These are phyloP conservation scores for Podiceps cristatus DNA, from an alignment of 2,113 vertebrate species.

Conservation along the genomic window DNA sequence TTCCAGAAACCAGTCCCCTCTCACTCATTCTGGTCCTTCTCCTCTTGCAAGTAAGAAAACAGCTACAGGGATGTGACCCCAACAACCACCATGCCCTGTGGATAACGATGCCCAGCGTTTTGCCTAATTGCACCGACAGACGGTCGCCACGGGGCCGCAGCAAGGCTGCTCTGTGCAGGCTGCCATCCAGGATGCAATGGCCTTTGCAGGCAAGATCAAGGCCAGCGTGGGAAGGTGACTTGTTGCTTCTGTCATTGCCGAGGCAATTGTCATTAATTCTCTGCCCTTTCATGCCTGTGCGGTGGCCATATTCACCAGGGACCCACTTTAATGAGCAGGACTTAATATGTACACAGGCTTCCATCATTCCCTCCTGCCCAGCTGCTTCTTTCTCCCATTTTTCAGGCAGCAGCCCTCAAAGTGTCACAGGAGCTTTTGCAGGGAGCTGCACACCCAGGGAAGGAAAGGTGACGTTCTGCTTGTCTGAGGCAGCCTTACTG, in stretches of 20 bases:
- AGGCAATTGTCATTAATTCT: not conserved
- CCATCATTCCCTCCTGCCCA: not conserved
- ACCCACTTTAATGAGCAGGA: not conserved
- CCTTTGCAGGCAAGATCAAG: not conserved
- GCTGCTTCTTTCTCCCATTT: not conserved
- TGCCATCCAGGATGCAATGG: accelerated
- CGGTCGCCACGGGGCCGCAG: accelerated
- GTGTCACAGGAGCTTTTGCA: constrained; percentile 7
- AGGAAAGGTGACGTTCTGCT: constrained; percentile 18
- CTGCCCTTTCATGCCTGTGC: not conserved
- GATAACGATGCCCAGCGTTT: not conserved
- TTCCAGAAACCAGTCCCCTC: not conserved
- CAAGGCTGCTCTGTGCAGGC: accelerated
- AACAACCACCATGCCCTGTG: no score
- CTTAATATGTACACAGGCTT: not conserved
- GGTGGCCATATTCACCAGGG: not conserved
- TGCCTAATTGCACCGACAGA: not conserved
- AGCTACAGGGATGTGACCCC: not conserved
- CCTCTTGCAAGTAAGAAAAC: not conserved
- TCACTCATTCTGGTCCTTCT: accelerated
- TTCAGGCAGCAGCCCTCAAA: not conserved
- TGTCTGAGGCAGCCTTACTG: constrained; percentile 1
- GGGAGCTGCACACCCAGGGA: not conserved
- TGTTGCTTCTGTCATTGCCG: not conserved
- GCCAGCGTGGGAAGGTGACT: not conserved